These are phyloP conservation scores for Onychomys leucogaster DNA, from an alignment of 2,797 vertebrate species.

Conservation along the genomic window DNA sequence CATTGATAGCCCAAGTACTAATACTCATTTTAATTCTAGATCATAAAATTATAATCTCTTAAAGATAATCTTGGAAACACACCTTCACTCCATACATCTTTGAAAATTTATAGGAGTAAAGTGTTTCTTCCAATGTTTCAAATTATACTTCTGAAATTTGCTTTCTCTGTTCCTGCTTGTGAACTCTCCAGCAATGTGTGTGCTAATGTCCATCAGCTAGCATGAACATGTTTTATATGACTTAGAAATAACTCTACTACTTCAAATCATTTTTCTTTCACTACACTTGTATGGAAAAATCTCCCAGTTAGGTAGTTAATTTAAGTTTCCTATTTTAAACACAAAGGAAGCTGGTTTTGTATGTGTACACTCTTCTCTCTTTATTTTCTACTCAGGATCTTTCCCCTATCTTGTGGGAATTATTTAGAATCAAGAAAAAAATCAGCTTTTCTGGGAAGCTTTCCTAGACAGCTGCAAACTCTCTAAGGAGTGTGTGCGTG, in stretches of 20 bases:
- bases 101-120: background rate
- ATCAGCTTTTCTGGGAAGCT: background rate
- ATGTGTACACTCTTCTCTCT: background rate
- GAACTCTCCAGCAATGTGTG: background rate
- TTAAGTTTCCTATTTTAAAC: background rate
- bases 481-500: too few relatives aligned
- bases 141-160: background rate
- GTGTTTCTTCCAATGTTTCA: background rate
- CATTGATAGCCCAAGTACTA: background rate
- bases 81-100: background rate
- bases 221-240: background rate
- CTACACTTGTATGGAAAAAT: background rate
- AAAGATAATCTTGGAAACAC: background rate
- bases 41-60: background rate
- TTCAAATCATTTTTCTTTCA: background rate
- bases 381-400: background rate
- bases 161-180: background rate
- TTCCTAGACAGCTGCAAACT: background rate
- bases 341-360: background rate
- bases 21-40: background rate
- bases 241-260: background rate
- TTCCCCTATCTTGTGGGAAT: background rate
- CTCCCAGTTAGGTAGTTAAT: background rate
- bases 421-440: background rate
- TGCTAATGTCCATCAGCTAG: background rate